Base-by-base conservation (phyloP, 2,888 invertebrate genomes). In the Sarcophaga carnaria region DNA sequence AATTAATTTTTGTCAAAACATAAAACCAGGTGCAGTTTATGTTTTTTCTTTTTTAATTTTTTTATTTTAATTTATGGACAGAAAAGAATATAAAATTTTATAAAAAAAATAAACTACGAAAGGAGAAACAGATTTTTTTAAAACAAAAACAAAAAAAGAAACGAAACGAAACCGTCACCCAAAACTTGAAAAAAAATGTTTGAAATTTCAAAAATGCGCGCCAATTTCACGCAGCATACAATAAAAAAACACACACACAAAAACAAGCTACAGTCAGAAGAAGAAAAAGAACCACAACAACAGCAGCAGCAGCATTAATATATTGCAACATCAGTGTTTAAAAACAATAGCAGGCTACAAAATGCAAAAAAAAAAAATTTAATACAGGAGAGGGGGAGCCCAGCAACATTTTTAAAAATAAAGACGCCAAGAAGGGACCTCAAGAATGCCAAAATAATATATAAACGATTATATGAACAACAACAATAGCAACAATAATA, bases 151-250 rank as follows among this genome's bases (percentile, higher is more conserved):
- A 67, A 62, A 64, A 80, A n/a, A 74, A 25, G 69, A 63, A 64
- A 76, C 54, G 69, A 63, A 64, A 76, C 54, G 77, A 63, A 63
- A 25, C 67, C 74, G 47, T 54, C 74, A 78, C 60, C 78, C 59
- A 25, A 67, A 79, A 54, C 22, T 47, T 27, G 17, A 64, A 80
- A 80, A 80, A 80, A 85, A 82, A 80, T 85, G 87, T 79, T 81
- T 82, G 63, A 83, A 82, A 85, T 80, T 88, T 80, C 62, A 85
- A 89, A 91, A 90, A 90, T 91, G 92, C 91, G 91, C 91, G 92
- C 91, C 92, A 91, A 91, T 91, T 92, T 88, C 85, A 85, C 87
- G 87, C 87, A 85, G 87, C 87, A 85, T 85, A 88, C 85, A 88
- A 80, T 47, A 74, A 83, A 80, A 83, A 83, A 74, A 67, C 74